Percentiles rank a stretch among this genome's conserved stretches.
These are phyloP conservation scores for Trachymyrmex septentrionalis DNA, from an alignment of 1,140 invertebrate species.

Conservation along the genomic window DNA sequence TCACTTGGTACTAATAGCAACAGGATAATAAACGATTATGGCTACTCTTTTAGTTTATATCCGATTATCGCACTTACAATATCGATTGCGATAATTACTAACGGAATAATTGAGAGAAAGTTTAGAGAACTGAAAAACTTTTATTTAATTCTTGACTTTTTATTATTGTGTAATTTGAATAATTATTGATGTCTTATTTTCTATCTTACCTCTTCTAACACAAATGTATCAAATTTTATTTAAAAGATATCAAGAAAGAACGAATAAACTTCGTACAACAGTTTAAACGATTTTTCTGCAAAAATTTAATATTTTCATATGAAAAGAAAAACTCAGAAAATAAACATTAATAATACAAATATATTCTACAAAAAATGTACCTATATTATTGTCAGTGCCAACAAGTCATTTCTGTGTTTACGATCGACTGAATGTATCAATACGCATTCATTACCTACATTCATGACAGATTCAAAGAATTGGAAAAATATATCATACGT, in stretches of 20 bases:
- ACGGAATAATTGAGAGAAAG: background rate
- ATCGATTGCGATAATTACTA: background rate
- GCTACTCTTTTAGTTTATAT: slow-evolving; percentile 4
- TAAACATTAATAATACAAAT: slow-evolving; percentile 39
- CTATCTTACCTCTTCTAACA: background rate
- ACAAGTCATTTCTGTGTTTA: slow-evolving; percentile 39
- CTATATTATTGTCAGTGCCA: slow-evolving; percentile 3
- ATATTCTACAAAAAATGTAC: background rate
- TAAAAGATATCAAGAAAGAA: background rate
- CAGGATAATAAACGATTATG: background rate
- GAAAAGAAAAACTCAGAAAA: slow-evolving; percentile 4
- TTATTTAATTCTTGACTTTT: background rate
- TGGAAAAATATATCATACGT: background rate
- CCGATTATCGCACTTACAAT: background rate
- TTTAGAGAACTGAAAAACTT: background rate
- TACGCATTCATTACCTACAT: background rate
- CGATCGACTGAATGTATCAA: slow-evolving; percentile 12
- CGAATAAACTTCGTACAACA: background rate
- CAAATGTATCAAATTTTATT: background rate
- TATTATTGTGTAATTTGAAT: slow-evolving; percentile 2
- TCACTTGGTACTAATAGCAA: background rate
- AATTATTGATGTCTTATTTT: background rate
- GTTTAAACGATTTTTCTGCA: background rate
- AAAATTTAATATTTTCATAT: background rate
- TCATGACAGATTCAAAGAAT: background rate